These are phyloP conservation scores for Ricordea florida DNA, from an alignment of 92 coral and sea anemone species.

Conservation along the genomic window DNA sequence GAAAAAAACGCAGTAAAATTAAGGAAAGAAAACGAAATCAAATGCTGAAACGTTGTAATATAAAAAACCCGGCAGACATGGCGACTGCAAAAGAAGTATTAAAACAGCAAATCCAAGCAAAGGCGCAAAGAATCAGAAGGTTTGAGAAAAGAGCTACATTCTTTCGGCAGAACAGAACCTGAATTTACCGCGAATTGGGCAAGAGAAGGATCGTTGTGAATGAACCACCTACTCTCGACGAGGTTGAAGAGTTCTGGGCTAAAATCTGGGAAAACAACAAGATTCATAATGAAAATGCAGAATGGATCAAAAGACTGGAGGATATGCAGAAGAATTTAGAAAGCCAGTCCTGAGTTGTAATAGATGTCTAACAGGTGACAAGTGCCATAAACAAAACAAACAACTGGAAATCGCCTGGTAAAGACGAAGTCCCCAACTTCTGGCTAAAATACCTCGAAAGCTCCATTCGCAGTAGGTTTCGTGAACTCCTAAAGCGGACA, in stretches of 20 bases:
- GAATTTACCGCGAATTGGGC: neutral
- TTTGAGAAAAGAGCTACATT: neutral
- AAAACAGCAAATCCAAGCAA: no score
- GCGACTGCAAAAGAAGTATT: no score
- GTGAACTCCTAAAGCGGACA: no score
- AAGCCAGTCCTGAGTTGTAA: neutral
- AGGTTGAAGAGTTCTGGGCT: neutral
- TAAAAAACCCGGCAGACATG: no score
- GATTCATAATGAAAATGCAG: neutral
- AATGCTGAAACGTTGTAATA: neutral
- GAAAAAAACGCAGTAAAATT: neutral
- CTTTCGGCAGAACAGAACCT: neutral
- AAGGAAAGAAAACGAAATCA: neutral
- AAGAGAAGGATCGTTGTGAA: neutral
- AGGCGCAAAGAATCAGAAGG: neutral
- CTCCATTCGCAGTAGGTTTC: no score
- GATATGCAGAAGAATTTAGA: neutral
- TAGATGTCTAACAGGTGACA: neutral
- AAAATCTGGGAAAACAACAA: neutral
- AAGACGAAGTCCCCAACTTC: constrained; percentile 19
- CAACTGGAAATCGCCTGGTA: constrained; percentile 22
- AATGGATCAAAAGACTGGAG: neutral
- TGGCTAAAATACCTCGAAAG: neutral
- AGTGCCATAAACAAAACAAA: neutral
- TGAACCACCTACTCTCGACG: neutral